Evolutionary conservation across 2,113 vertebrate genomes (phyloP).

Genomic region (Lophura nycthemera): DNA sequence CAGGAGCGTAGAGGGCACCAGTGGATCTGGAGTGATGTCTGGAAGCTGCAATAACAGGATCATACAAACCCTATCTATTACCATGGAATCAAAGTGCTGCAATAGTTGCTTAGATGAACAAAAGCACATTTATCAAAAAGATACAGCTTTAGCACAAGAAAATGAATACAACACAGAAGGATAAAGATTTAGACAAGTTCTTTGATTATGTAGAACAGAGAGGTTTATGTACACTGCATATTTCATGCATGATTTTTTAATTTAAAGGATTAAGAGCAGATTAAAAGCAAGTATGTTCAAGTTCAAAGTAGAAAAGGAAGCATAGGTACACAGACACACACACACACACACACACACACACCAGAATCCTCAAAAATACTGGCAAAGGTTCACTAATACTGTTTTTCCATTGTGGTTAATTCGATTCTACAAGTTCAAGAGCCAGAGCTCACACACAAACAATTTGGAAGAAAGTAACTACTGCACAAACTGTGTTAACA

Average conservation of each 20-base stretch:
- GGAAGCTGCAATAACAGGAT: conserved; percentile 94
- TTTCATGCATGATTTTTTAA: conserved; percentile 26
- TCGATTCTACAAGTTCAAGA: rapidly evolving
- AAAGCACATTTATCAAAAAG: not conserved
- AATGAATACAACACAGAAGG: not conserved
- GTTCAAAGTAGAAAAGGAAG: not conserved
- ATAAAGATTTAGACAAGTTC: conserved; percentile 7
- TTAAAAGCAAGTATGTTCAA: not conserved
- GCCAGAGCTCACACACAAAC: not conserved
- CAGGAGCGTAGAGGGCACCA: conserved; percentile 94
- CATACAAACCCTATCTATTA: conserved; percentile 83
- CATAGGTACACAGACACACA: not conserved
- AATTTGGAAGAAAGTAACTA: not conserved
- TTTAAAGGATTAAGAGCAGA: conserved; percentile 27
- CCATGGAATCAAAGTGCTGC: conserved; percentile 68
- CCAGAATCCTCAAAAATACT: not conserved
- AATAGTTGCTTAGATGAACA: conserved; percentile 58
- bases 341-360: not conserved
- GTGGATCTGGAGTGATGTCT: conserved; percentile 99
- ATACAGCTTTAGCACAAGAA: conserved; percentile 11
- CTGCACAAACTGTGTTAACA: rapidly evolving
- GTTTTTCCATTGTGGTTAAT: not conserved
- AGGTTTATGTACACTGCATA: not conserved
- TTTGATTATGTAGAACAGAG: not conserved
- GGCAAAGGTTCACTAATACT: not conserved